A percentile compares a stretch with the other conserved stretches of the same genome.
Conservation (phyloP, 2,113 vertebrate genomes). For the Malurus elegans region DNA sequence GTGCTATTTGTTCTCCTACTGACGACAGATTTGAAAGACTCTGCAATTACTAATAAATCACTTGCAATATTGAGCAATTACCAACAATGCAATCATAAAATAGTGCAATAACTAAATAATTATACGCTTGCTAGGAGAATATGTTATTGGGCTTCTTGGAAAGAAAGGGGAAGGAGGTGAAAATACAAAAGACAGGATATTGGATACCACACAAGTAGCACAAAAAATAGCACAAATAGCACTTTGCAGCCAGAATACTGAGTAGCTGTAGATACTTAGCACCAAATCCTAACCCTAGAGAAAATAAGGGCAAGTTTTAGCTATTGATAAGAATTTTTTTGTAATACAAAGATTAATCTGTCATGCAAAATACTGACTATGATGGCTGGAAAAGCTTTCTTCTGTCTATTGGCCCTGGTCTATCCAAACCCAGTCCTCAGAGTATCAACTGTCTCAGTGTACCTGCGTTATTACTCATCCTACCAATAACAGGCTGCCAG, state of each 20-base stretch:
- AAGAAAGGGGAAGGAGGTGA: slow-evolving; percentile 2
- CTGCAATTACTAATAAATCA: slow-evolving; percentile 54
- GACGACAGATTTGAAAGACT: slow-evolving; percentile 36
- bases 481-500: not conserved
- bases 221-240: not conserved
- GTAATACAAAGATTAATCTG: not conserved
- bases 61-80: slow-evolving; percentile 53
- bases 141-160: not conserved
- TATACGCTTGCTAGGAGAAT: slow-evolving; percentile 20
- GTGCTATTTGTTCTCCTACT: slow-evolving; percentile 32
- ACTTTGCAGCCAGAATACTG: not conserved
- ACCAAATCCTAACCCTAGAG: not conserved
- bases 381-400: not conserved
- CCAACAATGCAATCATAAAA: slow-evolving; percentile 49
- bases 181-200: slow-evolving; percentile 43
- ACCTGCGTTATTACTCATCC: not conserved
- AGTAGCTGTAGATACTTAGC: not conserved
- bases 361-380: not conserved
- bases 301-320: not conserved
- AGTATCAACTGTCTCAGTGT: not conserved
- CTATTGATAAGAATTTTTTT: not conserved
- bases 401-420: not conserved
- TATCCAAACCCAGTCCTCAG: not conserved
- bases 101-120: slow-evolving; percentile 52
- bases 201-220: not conserved